phyloP scores from a whole-genome alignment of 2,888 invertebrate species.

The Acanthosepion pharaonis region DNA sequence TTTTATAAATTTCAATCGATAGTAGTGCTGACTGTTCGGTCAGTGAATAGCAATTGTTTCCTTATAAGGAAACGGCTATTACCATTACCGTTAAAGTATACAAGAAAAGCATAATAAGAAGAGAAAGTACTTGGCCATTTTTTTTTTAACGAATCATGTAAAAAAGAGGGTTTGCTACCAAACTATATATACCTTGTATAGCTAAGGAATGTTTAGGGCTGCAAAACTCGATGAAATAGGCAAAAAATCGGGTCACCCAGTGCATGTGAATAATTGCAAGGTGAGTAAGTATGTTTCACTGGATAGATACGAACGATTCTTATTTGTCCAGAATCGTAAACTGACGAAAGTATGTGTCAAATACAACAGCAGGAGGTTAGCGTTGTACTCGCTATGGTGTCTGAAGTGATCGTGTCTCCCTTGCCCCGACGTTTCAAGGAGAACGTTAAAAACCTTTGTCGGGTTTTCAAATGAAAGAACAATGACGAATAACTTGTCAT shows the following conservation, averaged over 20 bases:
- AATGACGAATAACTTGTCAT: constrained; percentile 20
- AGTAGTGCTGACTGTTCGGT: too few relatives aligned
- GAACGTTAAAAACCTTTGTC: background rate
- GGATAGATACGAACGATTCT: background rate
- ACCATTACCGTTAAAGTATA: too few relatives aligned
- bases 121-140: too few relatives aligned
- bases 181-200: too few relatives aligned
- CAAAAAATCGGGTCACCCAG: background rate
- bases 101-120: too few relatives aligned
- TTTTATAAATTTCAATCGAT: too few relatives aligned
- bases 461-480: background rate
- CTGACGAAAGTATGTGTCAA: background rate
- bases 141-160: too few relatives aligned
- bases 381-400: background rate
- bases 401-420: background rate
- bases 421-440: background rate
- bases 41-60: too few relatives aligned
- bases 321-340: background rate
- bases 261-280: background rate
- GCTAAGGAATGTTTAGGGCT: too few relatives aligned
- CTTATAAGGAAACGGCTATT: too few relatives aligned
- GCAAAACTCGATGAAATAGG: too few relatives aligned
- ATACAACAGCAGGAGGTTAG: background rate
- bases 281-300: background rate
- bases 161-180: too few relatives aligned